These are phyloP conservation scores for Catocala sponsa DNA, from an alignment of 2,888 invertebrate genomes.

Conservation along the genomic window DNA sequence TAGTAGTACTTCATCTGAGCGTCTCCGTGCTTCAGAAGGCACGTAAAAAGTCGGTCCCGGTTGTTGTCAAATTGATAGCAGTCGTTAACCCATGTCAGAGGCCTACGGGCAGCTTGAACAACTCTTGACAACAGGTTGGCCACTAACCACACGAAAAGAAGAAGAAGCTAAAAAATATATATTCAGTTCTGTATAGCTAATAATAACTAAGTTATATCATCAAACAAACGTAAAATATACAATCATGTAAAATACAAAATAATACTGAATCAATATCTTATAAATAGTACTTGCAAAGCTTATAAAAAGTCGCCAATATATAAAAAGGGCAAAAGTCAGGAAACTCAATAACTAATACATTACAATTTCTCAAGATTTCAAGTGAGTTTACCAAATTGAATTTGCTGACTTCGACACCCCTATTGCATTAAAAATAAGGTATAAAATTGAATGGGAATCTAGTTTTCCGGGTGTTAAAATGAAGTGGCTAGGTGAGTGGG, in stretches of 20 bases:
- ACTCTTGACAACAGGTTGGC: too few species aligned
- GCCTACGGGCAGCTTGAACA: too few species aligned
- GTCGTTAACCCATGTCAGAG: too few species aligned
- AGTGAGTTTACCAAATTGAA: conserved; percentile 24
- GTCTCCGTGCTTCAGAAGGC: too few species aligned
- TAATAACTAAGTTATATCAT: too few species aligned
- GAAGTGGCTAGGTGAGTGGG: conserved; percentile 6
- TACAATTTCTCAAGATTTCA: conserved; percentile 34
- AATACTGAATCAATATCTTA: conserved; percentile 22
- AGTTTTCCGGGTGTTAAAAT: conserved; percentile 21
- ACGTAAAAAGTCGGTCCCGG: too few species aligned
- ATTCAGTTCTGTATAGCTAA: too few species aligned
- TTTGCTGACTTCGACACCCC: conserved; percentile 24
- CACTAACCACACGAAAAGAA: too few species aligned
- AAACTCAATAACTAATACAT: conserved; percentile 48
- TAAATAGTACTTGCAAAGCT: conserved; percentile 23
- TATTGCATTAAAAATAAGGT: conserved; percentile 39
- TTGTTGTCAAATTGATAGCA: too few species aligned
- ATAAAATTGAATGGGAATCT: conserved; percentile 19
- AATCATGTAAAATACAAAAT: conserved; percentile 12
- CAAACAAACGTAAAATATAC: conserved; percentile 14
- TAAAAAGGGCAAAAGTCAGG: conserved; percentile 28
- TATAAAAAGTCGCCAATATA: conserved; percentile 28
- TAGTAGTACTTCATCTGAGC: too few species aligned
- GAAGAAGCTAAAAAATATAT: too few species aligned